These are phyloP conservation scores for Ptilorrhoa leucosticta DNA, from an alignment of 2,113 vertebrate genomes.

Conservation along the genomic window DNA sequence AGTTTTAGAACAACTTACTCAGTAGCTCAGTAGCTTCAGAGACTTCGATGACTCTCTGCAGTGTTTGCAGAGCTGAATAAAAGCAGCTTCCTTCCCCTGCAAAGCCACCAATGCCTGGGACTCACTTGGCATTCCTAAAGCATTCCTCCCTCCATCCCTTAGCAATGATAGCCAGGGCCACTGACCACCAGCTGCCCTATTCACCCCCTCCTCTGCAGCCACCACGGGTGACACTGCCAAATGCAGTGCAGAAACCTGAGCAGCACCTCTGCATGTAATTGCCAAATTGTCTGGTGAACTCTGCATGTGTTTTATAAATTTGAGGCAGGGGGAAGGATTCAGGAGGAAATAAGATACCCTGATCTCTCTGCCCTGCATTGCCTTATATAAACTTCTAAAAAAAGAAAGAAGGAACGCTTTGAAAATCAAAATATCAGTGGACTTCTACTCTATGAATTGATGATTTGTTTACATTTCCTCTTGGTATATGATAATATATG, in stretches of 20 bases:
- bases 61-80: not conserved
- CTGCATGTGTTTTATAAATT: not conserved
- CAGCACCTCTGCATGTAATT: not conserved
- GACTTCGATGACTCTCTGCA: not conserved
- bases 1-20: not conserved
- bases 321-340: not conserved
- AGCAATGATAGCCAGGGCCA: not conserved
- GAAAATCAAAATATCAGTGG: not conserved
- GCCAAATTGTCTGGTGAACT: not conserved
- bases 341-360: not conserved
- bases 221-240: not conserved
- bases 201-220: not conserved
- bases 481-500: not conserved
- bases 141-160: not conserved
- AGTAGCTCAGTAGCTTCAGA: too few species aligned
- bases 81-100: not conserved
- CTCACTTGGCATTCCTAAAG: not conserved
- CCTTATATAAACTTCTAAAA: not conserved
- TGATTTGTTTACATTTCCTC: not conserved
- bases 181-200: not conserved
- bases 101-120: not conserved
- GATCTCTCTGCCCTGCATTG: not conserved
- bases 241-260: not conserved
- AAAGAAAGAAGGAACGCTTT: not conserved
- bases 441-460: not conserved